Conservation (phyloP, 2,113 vertebrate genomes). For the Menidia beryllina region DNA sequence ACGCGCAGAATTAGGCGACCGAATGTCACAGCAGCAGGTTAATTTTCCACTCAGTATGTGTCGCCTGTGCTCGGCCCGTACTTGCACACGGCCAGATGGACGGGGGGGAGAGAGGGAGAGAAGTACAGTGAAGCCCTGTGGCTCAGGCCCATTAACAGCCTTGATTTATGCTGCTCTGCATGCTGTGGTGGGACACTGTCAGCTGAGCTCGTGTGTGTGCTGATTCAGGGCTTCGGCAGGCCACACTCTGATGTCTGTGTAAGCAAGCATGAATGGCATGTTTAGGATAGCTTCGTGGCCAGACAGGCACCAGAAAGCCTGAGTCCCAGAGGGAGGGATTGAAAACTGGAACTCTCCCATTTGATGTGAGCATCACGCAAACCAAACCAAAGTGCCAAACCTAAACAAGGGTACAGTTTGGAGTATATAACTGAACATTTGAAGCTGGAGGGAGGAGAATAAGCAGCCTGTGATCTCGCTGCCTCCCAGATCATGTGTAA, state of each 20-base stretch:
- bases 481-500: conserved; percentile 32
- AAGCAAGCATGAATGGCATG: conserved; percentile 52
- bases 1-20: conserved; percentile 23
- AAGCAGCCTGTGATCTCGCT: conserved; percentile 12
- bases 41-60: conserved; percentile 73
- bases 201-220: conserved; percentile 23
- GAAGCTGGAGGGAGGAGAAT: conserved; percentile 16
- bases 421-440: conserved; percentile 37
- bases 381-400: conserved; percentile 40
- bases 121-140: conserved; percentile 54
- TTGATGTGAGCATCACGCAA: conserved; percentile 12
- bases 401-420: conserved; percentile 32
- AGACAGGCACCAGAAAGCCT: conserved; percentile 69
- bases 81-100: conserved; percentile 67
- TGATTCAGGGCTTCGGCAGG: conserved; percentile 52
- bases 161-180: conserved; percentile 63
- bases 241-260: conserved; percentile 53
- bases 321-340: conserved; percentile 50
- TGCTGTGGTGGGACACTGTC: conserved; percentile 59
- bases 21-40: conserved; percentile 62
- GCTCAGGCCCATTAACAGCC: conserved; percentile 56
- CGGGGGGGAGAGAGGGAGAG: conserved; percentile 12
- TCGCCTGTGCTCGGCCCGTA: conserved; percentile 60
- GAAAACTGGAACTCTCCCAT: conserved; percentile 17
- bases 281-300: conserved; percentile 56